Percentiles rank a stretch among this genome's conserved stretches.
These are phyloP conservation scores for Haliclona indistincta DNA, from an alignment of 37 sponge, comb jelly and placozoan genomes.

Conservation along the genomic window DNA sequence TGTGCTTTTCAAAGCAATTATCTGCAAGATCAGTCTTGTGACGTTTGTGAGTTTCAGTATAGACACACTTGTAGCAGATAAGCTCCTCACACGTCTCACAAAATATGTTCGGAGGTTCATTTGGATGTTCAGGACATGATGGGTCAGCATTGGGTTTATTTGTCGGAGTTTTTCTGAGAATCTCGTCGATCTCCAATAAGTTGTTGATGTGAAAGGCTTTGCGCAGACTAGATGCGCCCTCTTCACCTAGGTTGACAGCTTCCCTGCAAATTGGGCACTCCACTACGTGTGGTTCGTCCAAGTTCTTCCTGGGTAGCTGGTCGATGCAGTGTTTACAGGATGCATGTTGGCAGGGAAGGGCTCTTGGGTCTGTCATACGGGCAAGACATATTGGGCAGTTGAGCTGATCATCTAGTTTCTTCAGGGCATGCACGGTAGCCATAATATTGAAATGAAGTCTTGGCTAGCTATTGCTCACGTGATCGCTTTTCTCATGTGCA, in stretches of 20 bases:
- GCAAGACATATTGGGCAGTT: not conserved
- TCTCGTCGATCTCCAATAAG: not conserved
- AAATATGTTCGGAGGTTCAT: slow-evolving; percentile 13
- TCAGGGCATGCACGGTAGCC: no score
- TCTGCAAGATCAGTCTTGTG: slow-evolving; percentile 28
- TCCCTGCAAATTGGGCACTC: not conserved
- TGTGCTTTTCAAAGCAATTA: slow-evolving; percentile 22
- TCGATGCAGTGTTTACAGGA: not conserved
- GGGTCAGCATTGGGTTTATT: not conserved
- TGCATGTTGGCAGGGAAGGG: not conserved
- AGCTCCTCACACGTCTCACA: slow-evolving; percentile 55
- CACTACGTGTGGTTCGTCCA: no score
- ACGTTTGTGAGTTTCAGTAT: slow-evolving; percentile 3
- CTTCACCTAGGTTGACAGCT: not conserved
- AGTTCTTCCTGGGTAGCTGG: no score
- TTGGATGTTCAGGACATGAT: not conserved
- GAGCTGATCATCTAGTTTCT: no score
- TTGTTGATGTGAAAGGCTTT: slow-evolving; percentile 14
- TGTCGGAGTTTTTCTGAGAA: no score
- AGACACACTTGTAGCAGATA: slow-evolving; percentile 31
- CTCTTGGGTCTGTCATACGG: not conserved
- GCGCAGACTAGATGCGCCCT: not conserved
- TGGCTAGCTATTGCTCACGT: no score
- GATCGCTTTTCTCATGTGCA: no score
- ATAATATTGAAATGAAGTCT: no score